A percentile compares a stretch with the other conserved stretches of the same genome.
These are phyloP conservation scores for Diarsia rubi DNA, from an alignment of 2,888 invertebrate genomes.

Conservation along the genomic window DNA sequence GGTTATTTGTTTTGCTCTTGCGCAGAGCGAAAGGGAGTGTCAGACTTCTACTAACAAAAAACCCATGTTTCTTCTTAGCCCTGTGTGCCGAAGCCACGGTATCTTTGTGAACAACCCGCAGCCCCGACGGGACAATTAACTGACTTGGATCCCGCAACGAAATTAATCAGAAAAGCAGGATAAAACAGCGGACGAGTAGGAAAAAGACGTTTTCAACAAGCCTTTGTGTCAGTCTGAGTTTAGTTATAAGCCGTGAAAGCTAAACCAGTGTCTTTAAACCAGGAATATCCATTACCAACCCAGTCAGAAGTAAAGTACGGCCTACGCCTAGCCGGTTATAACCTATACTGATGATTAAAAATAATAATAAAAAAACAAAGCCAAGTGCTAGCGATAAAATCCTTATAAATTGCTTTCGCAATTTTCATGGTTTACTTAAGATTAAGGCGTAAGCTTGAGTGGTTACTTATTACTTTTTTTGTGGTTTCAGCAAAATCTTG, in stretches of 20 bases:
- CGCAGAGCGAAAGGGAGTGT: too few relatives aligned
- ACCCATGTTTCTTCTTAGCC: too few relatives aligned
- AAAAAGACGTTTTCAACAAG: too few relatives aligned
- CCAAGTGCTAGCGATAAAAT: constrained; percentile 35
- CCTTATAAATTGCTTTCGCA: constrained; percentile 41
- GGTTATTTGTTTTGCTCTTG: too few relatives aligned
- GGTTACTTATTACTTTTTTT: constrained; percentile 41
- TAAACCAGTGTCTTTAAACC: background rate
- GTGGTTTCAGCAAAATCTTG: background rate
- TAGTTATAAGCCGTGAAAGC: background rate
- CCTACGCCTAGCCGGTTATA: background rate
- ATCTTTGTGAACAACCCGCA: too few relatives aligned
- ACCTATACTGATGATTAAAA: constrained; percentile 15
- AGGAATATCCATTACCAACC: background rate
- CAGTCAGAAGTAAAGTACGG: background rate
- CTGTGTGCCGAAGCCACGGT: too few relatives aligned
- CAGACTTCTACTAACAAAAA: too few relatives aligned
- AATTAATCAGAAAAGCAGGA: too few relatives aligned
- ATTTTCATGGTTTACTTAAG: constrained; percentile 53
- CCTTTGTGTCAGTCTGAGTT: background rate
- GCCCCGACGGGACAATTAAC: too few relatives aligned
- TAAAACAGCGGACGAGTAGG: too few relatives aligned
- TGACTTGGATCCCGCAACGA: too few relatives aligned
- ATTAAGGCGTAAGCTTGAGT: constrained; percentile 14
- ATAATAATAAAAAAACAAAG: constrained; percentile 45